These are phyloP conservation scores for Pangasius mekongensis DNA, from an alignment of 2,797 vertebrate genomes.

Conservation along the genomic window DNA sequence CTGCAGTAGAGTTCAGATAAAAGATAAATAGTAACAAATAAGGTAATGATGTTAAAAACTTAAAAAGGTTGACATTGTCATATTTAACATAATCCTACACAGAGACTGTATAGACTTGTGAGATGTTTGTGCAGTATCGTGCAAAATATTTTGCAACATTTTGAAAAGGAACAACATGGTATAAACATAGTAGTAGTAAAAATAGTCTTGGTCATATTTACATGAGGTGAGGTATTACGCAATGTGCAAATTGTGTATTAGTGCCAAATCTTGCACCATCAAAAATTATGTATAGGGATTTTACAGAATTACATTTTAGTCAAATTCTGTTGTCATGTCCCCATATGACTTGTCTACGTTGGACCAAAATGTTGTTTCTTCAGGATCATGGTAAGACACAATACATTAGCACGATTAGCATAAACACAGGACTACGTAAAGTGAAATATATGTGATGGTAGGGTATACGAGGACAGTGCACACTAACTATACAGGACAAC, in stretches of 20 bases:
- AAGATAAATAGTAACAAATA: neutral
- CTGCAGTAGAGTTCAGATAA: neutral
- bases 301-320: neutral
- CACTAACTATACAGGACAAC: neutral
- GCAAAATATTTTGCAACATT: neutral
- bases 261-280: neutral
- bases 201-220: neutral
- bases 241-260: neutral
- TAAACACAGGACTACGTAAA: neutral
- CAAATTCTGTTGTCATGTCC: too few species aligned
- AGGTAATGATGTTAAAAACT: neutral
- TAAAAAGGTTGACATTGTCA: neutral
- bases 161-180: neutral
- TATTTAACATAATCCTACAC: neutral
- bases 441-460: neutral
- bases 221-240: neutral
- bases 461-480: neutral
- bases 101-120: neutral
- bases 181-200: neutral
- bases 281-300: neutral
- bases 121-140: neutral
- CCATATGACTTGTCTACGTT: neutral
- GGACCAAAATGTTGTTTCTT: neutral
- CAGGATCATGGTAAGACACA: neutral
- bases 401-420: neutral